Conservation (phyloP, 2,113 vertebrate genomes). For the Eudyptes chrysolophus region DNA sequence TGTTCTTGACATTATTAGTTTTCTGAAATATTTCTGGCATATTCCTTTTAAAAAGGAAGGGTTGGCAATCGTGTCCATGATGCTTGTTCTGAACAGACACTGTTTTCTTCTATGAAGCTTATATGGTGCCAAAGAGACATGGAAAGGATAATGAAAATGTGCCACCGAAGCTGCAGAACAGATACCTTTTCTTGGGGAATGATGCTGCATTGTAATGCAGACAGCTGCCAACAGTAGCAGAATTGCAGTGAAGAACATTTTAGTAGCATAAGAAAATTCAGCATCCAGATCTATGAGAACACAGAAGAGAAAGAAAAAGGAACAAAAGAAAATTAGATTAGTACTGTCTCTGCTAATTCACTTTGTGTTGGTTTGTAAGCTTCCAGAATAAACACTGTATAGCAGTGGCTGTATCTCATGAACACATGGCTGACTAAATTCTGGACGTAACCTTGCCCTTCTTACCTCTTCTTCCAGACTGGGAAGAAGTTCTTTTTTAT, state of each 20-base stretch:
- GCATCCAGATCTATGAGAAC: neutral
- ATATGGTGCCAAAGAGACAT: neutral
- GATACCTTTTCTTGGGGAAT: neutral
- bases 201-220: rapidly evolving
- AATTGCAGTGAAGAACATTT: neutral
- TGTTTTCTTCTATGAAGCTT: neutral
- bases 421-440: neutral
- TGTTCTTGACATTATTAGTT: neutral
- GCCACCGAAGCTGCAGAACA: neutral
- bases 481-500: neutral
- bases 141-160: neutral
- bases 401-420: neutral
- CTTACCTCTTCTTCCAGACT: neutral
- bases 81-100: neutral
- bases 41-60: neutral
- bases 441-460: neutral
- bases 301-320: neutral
- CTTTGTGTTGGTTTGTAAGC: neutral
- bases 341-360: neutral
- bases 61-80: neutral
- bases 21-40: neutral
- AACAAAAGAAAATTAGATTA: neutral
- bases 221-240: neutral
- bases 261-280: neutral
- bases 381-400: neutral